Evolutionary conservation across 2,888 invertebrate species (phyloP), one percentile per base, ranked within the genome.

Genomic region (Limnephilus marmoratus): DNA sequence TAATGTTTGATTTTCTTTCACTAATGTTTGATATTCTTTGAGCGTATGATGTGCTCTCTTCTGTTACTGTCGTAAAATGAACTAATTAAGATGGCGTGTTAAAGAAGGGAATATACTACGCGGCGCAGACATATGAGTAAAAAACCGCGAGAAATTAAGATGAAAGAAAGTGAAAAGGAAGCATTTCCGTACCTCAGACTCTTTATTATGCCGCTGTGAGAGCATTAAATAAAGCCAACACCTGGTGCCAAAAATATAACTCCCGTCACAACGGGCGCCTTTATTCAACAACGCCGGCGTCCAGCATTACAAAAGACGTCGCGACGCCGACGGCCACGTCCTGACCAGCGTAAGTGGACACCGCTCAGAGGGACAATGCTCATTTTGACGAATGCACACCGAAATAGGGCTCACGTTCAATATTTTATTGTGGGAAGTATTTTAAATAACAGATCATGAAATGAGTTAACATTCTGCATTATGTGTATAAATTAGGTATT

Each of bases 191-290:
- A 68, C 68, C 68, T 68, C 68, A 68, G 68, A 68, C 5, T 82
- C 34, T 82, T 31, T 82, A 34, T 82, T 31, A 34, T 68, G 68
- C 37, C 41, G 85, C 24, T 85, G 85, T 87, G 31, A 87, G 34
- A 24, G 53, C 68, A 85, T 53, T 90, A 90, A 85, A 85, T 90
- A 85, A 85, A 53, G 80, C 37, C 90, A 85, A 81, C 90, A 90
- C 90, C 49, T 31, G 80, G 90, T 90, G 90, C 85, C 90, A 90
- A 90, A 80, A 53, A 68, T 41, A 90, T 90, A 90, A 83, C 87
- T 87, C 87, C 87, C 53, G 87, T 87, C 87, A 87, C 68, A 87
- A 87, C 13, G 68, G 68, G 37, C 53, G 53, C 31, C 87, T 87
- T 87, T 68, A 87, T 87, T 87, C 87, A 68, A 34, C 87, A 68